Percentiles rank a stretch among this genome's conserved stretches.
phyloP scores from a whole-genome alignment of 2,797 vertebrate species.

The Manis javanica region DNA sequence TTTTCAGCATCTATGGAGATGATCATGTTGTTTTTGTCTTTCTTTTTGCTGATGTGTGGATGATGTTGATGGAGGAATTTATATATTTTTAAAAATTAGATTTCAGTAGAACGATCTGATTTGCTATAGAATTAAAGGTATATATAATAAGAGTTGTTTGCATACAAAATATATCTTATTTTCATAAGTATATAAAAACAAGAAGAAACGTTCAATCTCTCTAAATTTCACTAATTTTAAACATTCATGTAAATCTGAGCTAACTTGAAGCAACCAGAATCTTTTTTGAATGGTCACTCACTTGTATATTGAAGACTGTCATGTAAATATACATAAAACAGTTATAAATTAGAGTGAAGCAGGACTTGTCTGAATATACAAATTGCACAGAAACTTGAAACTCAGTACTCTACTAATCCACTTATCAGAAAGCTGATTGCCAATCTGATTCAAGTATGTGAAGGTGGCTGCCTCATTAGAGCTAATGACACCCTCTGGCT shows the following conservation, averaged over 20 bases:
- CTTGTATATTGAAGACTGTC: constrained; percentile 62
- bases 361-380: constrained; percentile 73
- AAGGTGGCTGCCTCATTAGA: constrained; percentile 82
- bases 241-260: constrained; percentile 16
- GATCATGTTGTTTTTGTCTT: too few relatives aligned
- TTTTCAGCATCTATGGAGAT: too few relatives aligned
- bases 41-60: too few relatives aligned
- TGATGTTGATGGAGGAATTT: too few relatives aligned
- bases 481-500: constrained; percentile 81
- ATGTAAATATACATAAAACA: constrained; percentile 67
- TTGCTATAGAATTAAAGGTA: constrained; percentile 51
- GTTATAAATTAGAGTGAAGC: constrained; percentile 70
- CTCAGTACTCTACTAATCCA: constrained; percentile 74
- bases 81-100: background rate
- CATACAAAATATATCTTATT: constrained; percentile 40
- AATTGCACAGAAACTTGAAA: constrained; percentile 73
- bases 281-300: background rate
- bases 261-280: constrained; percentile 53
- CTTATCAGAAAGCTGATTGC: constrained; percentile 78
- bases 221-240: constrained; percentile 63
- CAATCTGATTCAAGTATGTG: constrained; percentile 67
- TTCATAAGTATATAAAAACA: constrained; percentile 50
- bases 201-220: constrained; percentile 27
- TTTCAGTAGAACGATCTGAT: constrained; percentile 27
- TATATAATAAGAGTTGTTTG: constrained; percentile 16